Evolutionary conservation across 64 coral and sea anemone genomes (phyloP).

Genomic region (Actinia tenebrosa): DNA sequence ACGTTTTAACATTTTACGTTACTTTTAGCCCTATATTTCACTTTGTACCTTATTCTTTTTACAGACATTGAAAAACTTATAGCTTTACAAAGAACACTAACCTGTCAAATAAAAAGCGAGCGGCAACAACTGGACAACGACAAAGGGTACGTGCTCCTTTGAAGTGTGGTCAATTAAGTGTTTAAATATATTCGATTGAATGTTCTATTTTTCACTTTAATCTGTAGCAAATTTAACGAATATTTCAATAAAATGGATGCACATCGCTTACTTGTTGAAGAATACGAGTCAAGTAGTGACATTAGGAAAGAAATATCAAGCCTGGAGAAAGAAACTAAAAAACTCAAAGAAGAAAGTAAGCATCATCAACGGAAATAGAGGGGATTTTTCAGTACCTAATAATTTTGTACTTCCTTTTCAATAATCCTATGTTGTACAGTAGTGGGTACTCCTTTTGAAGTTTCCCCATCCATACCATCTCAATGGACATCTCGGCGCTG

Average conservation of each 20-base stretch:
- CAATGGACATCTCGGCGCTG: too few species aligned
- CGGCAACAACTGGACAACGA: conserved; percentile 2
- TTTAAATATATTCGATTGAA: background rate
- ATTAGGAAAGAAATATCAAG: conserved; percentile 26
- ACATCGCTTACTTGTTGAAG: conserved; percentile 32
- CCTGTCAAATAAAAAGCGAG: background rate
- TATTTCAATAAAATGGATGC: conserved; percentile 47
- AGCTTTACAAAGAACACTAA: background rate
- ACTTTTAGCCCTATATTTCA: too few species aligned
- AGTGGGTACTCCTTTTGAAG: too few species aligned
- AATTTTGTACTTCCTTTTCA: too few species aligned
- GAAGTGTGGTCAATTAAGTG: too few species aligned
- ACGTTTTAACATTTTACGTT: too few species aligned
- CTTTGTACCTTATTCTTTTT: background rate
- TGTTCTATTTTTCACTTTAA: background rate
- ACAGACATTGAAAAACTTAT: conserved; percentile 18
- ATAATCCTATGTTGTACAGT: too few species aligned
- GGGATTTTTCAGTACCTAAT: too few species aligned
- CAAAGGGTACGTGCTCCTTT: background rate
- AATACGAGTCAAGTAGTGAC: conserved; percentile 33
- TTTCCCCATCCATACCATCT: too few species aligned
- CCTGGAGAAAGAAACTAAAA: conserved; percentile 31
- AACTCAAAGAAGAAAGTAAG: conserved; percentile 54
- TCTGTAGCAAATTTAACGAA: conserved; percentile 36
- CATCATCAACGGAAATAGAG: too few species aligned